A percentile compares a stretch with the other conserved stretches of the same genome.
phyloP scores from a whole-genome alignment of 2,888 invertebrate genomes.

The Tenodera sinensis region DNA sequence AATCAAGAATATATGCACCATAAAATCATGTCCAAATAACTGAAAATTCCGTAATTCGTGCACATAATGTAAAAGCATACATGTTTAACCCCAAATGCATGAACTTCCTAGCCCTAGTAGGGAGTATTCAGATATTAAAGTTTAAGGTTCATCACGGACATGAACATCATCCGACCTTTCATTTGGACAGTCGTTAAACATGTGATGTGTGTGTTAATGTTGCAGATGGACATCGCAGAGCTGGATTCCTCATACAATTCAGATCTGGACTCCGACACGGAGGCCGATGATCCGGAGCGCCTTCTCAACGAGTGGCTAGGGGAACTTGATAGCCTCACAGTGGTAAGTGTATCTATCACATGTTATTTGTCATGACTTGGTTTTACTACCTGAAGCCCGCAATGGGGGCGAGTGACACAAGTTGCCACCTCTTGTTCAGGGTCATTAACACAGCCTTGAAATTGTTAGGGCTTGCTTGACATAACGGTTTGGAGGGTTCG shows the following conservation, averaged over 20 bases:
- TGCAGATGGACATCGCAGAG: neutral
- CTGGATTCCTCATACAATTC: slow-evolving; percentile 31
- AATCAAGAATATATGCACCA: too few species aligned
- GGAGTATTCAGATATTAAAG: too few species aligned
- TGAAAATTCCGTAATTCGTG: too few species aligned
- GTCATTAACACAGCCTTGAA: neutral
- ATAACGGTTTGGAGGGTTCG: neutral
- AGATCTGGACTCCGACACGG: slow-evolving; percentile 43
- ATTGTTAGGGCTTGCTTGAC: neutral
- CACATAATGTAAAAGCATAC: too few species aligned
- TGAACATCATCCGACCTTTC: too few species aligned
- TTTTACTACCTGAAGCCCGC: neutral
- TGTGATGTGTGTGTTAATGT: neutral
- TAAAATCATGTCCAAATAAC: too few species aligned
- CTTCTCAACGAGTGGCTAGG: slow-evolving; percentile 76
- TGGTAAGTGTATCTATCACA: slow-evolving; percentile 53
- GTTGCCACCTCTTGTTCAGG: neutral
- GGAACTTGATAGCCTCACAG: slow-evolving; percentile 69
- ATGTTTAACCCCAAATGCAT: too few species aligned
- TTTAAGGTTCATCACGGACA: too few species aligned
- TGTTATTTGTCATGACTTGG: neutral
- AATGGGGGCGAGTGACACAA: neutral
- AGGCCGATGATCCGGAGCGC: slow-evolving; percentile 64
- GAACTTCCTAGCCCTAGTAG: too few species aligned
- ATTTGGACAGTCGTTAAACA: too few species aligned